Conservation (phyloP, 2,113 vertebrate species). For the Malurus melanocephalus region DNA sequence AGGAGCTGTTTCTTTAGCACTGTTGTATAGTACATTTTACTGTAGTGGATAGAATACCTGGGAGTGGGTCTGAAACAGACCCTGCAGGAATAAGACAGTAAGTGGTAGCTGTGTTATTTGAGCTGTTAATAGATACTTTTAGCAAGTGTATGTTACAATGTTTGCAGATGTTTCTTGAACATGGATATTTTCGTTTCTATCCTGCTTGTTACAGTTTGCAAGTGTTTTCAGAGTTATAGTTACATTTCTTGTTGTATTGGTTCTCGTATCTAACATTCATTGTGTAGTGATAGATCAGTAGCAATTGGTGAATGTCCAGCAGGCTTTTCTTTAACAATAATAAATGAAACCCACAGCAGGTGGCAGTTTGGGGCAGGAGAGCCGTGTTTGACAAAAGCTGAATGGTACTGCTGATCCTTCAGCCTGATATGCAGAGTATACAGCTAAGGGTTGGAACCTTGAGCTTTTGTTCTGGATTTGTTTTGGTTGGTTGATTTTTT, state of each 20-base stretch:
- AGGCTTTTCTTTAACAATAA: not conserved
- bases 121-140: not conserved
- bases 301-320: not conserved
- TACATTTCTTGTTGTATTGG: not conserved
- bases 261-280: not conserved
- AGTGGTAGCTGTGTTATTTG: not conserved
- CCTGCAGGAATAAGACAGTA: not conserved
- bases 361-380: not conserved
- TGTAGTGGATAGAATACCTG: not conserved
- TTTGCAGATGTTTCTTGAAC: not conserved
- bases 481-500: not conserved
- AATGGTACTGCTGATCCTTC: slow-evolving; percentile 8
- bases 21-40: not conserved
- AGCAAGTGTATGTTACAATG: not conserved
- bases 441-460: slow-evolving; percentile 29
- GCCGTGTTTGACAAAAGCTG: not conserved
- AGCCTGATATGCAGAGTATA: slow-evolving; percentile 8
- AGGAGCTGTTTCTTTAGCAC: not conserved
- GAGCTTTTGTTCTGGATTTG: not conserved
- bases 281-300: not conserved
- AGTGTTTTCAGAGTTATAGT: not conserved
- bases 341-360: not conserved
- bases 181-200: not conserved
- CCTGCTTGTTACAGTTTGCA: not conserved
- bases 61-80: not conserved